A percentile compares a stretch with the other conserved stretches of the same genome.
Conservation (phyloP, 2,113 vertebrate species). For the Panurus biarmicus region DNA sequence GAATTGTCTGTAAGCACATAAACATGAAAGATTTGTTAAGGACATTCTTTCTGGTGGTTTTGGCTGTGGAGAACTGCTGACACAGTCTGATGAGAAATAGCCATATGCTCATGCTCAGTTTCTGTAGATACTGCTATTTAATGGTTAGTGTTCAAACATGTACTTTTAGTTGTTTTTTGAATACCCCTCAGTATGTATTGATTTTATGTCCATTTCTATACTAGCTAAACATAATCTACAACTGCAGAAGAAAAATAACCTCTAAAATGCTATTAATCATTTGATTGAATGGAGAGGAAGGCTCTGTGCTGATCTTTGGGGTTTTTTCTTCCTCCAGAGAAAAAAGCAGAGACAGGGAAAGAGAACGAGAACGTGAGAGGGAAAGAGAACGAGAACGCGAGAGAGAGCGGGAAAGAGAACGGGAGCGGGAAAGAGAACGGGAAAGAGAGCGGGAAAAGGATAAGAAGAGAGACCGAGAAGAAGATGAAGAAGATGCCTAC, state of each 20-base stretch:
- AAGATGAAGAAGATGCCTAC: slow-evolving; percentile 94
- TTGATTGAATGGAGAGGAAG: not conserved
- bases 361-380: slow-evolving; percentile 76
- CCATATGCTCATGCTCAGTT: not conserved
- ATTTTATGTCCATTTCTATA: not conserved
- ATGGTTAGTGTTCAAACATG: not conserved
- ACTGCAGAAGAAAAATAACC: not conserved
- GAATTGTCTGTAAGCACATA: not conserved
- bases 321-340: slow-evolving; percentile 56
- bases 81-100: not conserved
- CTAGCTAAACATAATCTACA: not conserved
- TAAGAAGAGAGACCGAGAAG: slow-evolving; percentile 91
- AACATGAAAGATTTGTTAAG: not conserved
- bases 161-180: not conserved
- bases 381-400: slow-evolving; percentile 82
- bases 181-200: not conserved
- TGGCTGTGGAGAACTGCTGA: not conserved
- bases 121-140: not conserved
- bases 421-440: slow-evolving; percentile 83
- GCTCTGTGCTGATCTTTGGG: not conserved
- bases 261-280: not conserved
- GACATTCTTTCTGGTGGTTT: not conserved
- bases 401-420: slow-evolving; percentile 73
- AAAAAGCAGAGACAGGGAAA: slow-evolving; percentile 79
- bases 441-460: slow-evolving; percentile 88